Evolutionary conservation across 2,113 vertebrate genomes (phyloP).

Genomic region (Syngnathus typhle): DNA sequence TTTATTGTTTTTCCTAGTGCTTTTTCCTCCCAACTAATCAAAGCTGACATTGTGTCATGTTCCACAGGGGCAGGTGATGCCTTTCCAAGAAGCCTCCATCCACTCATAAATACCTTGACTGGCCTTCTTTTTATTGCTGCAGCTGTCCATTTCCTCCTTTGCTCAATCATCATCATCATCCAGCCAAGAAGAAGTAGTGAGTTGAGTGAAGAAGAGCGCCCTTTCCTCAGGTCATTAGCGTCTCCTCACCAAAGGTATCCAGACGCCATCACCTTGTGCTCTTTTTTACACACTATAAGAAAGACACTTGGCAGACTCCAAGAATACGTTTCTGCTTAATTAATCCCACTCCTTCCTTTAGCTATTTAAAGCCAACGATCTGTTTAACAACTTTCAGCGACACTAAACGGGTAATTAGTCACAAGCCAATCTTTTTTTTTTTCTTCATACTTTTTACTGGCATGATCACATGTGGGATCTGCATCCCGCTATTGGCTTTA

Average conservation of each 20-base stretch:
- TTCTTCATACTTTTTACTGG: slow-evolving; percentile 67
- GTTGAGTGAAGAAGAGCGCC: slow-evolving; percentile 43
- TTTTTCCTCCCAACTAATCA: background rate
- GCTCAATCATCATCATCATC: slow-evolving; percentile 45
- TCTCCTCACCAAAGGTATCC: slow-evolving; percentile 54
- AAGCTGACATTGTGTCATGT: background rate
- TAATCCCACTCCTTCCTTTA: slow-evolving; percentile 74
- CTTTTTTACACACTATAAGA: slow-evolving; percentile 57
- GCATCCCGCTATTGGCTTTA: slow-evolving; percentile 21
- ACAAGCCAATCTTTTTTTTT: slow-evolving; percentile 74
- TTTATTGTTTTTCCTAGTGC: background rate
- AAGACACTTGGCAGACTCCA: slow-evolving; percentile 65
- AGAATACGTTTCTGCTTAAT: slow-evolving; percentile 77
- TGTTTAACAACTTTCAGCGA: slow-evolving; percentile 75
- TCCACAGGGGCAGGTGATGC: slow-evolving; percentile 11
- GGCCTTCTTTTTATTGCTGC: slow-evolving; percentile 43
- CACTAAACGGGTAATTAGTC: slow-evolving; percentile 77
- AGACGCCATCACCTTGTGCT: slow-evolving; percentile 50
- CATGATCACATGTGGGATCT: slow-evolving; percentile 54
- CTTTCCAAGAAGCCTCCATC: slow-evolving; percentile 30
- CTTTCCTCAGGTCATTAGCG: slow-evolving; percentile 59
- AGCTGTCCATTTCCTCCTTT: slow-evolving; percentile 37
- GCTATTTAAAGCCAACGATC: slow-evolving; percentile 77
- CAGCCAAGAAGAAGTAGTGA: slow-evolving; percentile 38
- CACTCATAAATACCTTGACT: slow-evolving; percentile 37